Conservation (phyloP, 2,113 vertebrate species). For the Cyprinodon brontotheroides region DNA sequence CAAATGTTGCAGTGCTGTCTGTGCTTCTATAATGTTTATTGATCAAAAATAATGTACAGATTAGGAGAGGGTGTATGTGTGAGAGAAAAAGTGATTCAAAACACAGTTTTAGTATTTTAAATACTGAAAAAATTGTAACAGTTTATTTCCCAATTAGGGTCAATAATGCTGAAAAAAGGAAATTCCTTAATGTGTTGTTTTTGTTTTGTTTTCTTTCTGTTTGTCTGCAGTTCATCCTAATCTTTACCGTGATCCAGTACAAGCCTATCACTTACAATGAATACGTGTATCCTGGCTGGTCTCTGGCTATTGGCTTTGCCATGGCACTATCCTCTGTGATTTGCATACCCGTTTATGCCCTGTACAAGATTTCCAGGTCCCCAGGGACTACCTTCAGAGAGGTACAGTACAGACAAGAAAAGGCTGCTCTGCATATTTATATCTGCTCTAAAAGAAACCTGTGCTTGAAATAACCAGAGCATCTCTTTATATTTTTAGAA, state of each 20-base stretch:
- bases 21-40: no score
- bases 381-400: slow-evolving; percentile 91
- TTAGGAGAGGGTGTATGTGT: no score
- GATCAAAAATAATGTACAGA: no score
- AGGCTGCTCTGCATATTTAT: no score
- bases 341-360: slow-evolving; percentile 93
- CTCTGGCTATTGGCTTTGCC: slow-evolving; percentile 89
- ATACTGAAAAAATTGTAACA: background rate
- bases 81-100: no score
- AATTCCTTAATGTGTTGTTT: background rate
- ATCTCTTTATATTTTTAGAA: background rate
- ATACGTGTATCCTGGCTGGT: slow-evolving; percentile 92
- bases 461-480: background rate
- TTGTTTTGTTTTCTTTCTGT: background rate
- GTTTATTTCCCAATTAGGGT: no score
- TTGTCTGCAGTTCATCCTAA: slow-evolving; percentile 89
- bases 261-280: slow-evolving; percentile 94
- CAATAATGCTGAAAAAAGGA: no score
- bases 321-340: slow-evolving; percentile 96
- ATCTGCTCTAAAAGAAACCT: background rate
- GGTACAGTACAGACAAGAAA: slow-evolving; percentile 72
- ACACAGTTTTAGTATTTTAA: no score
- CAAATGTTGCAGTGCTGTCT: no score
- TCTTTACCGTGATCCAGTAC: slow-evolving; percentile 99
- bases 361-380: slow-evolving; percentile 87